Evolutionary conservation across 1,140 invertebrate genomes (phyloP), one percentile per base, ranked within the genome.

Genomic region (Sminthurides bifidus): DNA sequence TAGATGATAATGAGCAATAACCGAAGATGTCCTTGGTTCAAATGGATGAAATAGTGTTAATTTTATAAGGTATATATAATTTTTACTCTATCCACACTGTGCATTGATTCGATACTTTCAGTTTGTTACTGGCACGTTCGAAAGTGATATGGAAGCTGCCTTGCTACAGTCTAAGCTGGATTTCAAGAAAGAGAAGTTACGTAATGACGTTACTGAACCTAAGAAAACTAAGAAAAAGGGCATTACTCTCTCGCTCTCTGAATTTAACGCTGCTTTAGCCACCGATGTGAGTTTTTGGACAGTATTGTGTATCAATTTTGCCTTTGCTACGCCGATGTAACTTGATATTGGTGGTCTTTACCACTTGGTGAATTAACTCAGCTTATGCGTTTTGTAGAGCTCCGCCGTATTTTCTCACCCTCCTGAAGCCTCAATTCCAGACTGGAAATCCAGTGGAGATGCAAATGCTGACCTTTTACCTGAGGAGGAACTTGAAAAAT

Each of bases 101-200:
- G 30, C 6, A 26, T 27, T 31, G 3, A 10, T 46, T 49, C 23
- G 19, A 31, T 8, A 29, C 33, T 44, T 53, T 6, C 30, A 75
- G 72, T 74, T 78, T 66, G 75, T 81, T 27, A 74, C 78, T 68
- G 80, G 78, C 5, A 72, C 76, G 40, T 83, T 76, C 71, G 78
- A 82, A 66, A 70, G 74, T 65, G 78, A 82, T 67, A 66, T 83
- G n/a, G 74, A 80, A 65, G 74, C 77, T 75, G 81, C 81, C 14
- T 73, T 83, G 54, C 62, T 83, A 17, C 68, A 80, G 46, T 83
- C 81, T 12, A 81, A 81, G 71, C 66, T 83, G 48, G 80, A 83
- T 63, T 82, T 72, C 72, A 80, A 83, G 38, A 70, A 73, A 79
- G 63, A 79, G 79, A 60, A 78, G 80, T 70, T 71, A 76, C 67